Conservation (phyloP, 2,888 invertebrate species). For the Diplazon laetatorius region DNA sequence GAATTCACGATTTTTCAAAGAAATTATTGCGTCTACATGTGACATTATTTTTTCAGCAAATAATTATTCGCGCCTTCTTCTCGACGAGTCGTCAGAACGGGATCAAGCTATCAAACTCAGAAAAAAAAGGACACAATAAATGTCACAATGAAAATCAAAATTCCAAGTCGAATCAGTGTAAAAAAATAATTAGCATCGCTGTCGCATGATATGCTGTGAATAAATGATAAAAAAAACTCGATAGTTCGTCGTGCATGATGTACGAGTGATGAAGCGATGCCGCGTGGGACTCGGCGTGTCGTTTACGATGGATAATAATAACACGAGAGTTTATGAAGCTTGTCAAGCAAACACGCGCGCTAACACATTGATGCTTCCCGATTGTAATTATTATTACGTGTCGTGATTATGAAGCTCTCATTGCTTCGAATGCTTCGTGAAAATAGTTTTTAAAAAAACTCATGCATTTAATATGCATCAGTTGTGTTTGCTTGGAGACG, state of each 20-base stretch:
- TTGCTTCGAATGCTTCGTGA: conserved; percentile 9
- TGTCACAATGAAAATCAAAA: no score
- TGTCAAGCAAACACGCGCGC: conserved; percentile 73
- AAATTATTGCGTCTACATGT: no score
- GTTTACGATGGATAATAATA: conserved; percentile 77
- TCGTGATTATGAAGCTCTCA: conserved; percentile 67
- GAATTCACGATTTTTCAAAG: no score
- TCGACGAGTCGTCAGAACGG: no score
- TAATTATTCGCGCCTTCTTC: no score
- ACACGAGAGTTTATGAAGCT: conserved; percentile 74
- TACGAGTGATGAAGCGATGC: conserved; percentile 37
- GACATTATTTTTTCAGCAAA: no score
- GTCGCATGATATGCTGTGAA: no score
- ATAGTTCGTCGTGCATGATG: background rate
- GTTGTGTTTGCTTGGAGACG: no score
- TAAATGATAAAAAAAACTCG: no score
- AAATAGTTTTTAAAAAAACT: background rate
- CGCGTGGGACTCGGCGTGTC: conserved; percentile 61
- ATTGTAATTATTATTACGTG: conserved; percentile 75
- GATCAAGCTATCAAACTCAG: background rate
- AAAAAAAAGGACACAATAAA: background rate
- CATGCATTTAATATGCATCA: background rate
- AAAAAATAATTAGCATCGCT: no score
- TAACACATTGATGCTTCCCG: conserved; percentile 70
- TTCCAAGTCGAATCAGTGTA: no score